Evolutionary conservation across 2,797 vertebrate genomes (phyloP), one percentile per base, ranked within the genome.

Genomic region (Stomatorhinus walkeri): DNA sequence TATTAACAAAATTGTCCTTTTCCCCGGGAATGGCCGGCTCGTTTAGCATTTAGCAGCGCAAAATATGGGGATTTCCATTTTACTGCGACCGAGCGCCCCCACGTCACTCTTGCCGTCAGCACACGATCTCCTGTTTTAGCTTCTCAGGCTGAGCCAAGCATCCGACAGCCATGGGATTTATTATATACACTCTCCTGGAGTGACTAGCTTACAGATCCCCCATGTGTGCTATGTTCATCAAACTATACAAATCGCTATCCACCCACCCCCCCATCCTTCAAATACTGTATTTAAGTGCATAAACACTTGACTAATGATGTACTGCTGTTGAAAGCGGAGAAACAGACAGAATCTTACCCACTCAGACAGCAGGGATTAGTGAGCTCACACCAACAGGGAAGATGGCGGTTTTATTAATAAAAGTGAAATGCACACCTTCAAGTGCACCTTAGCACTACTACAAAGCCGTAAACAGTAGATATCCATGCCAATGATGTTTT

Each of bases 111-210:
- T 93, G 92, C 91, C 93, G 94, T 93, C 93, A 93, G 91, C 92
- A 91, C 91, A 93, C 91, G 90, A 61, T 28, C 51, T 4, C 2
- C 79, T 32, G 90, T 92, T 91, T 90, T 89, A 93, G 90, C 91
- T 91, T 94, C 93, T 94, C 93, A 95, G 92, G 93, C 92, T 90
- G 92, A 93, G 95, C 95, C 95, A 96, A 94, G 94, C 93, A 91
- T 95, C 93, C 95, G 94, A 95, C 95, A 95, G 92, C 92, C 92
- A 89, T 91, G 90, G 91, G 91, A 96, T 95, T 95, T 94, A 95
- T 94, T 93, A 92, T 94, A 94, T 94, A 32, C 94, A 93, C 94
- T 94, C 94, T 93, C 90, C 89, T 93, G 92, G 87, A 88, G 91
- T 86, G 93, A 94, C 92, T 92, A n/a, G 91, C 92, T 94, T 93